Evolutionary conservation across 2,797 vertebrate species (phyloP).

Genomic region (Notamacropus eugenii): DNA sequence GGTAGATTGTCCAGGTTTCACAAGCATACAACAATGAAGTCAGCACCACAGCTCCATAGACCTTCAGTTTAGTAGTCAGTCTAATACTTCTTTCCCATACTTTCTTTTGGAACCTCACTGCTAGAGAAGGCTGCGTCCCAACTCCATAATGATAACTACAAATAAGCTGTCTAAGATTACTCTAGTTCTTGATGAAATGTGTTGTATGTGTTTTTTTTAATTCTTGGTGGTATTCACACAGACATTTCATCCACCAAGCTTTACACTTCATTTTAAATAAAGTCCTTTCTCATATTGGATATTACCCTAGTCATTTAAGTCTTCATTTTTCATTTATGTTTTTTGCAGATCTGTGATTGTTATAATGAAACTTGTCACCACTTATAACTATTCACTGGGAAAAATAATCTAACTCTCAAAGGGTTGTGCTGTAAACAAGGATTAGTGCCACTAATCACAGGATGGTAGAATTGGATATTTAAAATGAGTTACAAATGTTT

Average conservation of each 20-base stretch:
- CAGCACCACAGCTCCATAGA: no score
- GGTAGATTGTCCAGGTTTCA: no score
- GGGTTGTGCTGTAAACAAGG: slow-evolving; percentile 66
- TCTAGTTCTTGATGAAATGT: slow-evolving; percentile 52
- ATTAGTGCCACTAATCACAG: slow-evolving; percentile 68
- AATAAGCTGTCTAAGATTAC: slow-evolving; percentile 53
- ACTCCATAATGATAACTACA: slow-evolving; percentile 29
- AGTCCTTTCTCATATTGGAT: slow-evolving; percentile 41
- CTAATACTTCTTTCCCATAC: no score
- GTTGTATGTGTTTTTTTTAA: background rate
- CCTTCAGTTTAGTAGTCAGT: no score
- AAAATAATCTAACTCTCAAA: slow-evolving; percentile 53
- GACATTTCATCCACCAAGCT: slow-evolving; percentile 56
- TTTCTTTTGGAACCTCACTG: no score
- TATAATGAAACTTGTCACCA: slow-evolving; percentile 67
- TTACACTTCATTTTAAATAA: slow-evolving; percentile 47
- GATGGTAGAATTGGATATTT: slow-evolving; percentile 55
- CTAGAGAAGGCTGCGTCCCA: background rate
- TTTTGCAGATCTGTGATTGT: slow-evolving; percentile 60
- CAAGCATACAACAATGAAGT: no score
- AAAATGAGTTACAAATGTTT: slow-evolving; percentile 60
- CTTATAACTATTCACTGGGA: slow-evolving; percentile 50
- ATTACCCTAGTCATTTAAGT: slow-evolving; percentile 32
- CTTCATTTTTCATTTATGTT: slow-evolving; percentile 54
- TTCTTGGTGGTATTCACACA: slow-evolving; percentile 54